Evolutionary conservation across 2,113 vertebrate genomes (phyloP), one percentile per base, ranked within the genome.

Genomic region (Tetrao urogallus): DNA sequence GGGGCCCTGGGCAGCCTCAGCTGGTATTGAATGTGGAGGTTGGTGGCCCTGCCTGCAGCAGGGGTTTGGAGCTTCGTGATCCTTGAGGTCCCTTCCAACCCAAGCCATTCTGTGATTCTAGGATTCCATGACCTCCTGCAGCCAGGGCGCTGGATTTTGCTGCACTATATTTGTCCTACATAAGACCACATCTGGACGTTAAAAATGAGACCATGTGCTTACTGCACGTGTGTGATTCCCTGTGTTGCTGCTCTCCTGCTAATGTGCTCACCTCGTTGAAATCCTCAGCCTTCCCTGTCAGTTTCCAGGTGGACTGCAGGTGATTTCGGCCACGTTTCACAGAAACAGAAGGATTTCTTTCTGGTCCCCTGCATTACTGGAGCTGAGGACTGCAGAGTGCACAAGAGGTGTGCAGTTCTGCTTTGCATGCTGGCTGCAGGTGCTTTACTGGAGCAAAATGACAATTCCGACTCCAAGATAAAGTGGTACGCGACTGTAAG

Each of bases 311-410:
- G 45, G 67, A 15, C 2, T 34, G 60, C 28, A 7, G 7, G 15
- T 18, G 7, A 34, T 42, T 64, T 11, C 42, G 9, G 17, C 22
- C 4, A 5, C 2, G 5, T 48, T 40, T 40, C 42, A 28, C 22
- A 13, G 61, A 22, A 43, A 18, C 47, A 30, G 32, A 30, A 18
- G 47, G 38, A 24, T 36, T 18, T 63, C 57, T 38, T 24, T 18
- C 47, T 30, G 47, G 57, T 24, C 21, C 34, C 36, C 16, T 25
- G 78, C 11, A 2, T 52, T 8, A 17, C 52, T 9, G 52, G 24
- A 13, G 25, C 3, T 11, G 25, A 1, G 10, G 20, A 42, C 19
- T 4, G 50, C 15, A 21, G 8, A 42, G 14, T 4, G 22, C 11
- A 27, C 13, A 9, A 5, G 54, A 56, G 17, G 28, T 4, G 10